These are phyloP conservation scores for Rhineura floridana DNA, from an alignment of 2,113 vertebrate species.

Conservation along the genomic window DNA sequence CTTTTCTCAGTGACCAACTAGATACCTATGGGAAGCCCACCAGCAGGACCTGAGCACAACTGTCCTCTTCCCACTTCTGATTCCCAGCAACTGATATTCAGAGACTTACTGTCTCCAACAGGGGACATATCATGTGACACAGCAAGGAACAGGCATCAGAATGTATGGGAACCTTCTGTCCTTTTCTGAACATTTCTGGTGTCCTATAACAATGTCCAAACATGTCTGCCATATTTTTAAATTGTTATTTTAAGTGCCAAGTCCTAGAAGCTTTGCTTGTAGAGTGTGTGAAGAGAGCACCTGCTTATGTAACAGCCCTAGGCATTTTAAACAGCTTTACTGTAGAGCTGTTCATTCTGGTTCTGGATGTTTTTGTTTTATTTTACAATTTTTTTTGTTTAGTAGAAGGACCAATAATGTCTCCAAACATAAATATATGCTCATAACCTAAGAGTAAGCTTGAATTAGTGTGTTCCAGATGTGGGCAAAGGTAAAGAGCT, in stretches of 20 bases:
- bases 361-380: too few species aligned
- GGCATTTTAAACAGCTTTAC: slow-evolving; percentile 76
- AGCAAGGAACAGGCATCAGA: slow-evolving; percentile 26
- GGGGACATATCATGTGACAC: neutral
- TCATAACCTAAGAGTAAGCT: slow-evolving; percentile 62
- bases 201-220: slow-evolving; percentile 62
- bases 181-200: slow-evolving; percentile 57
- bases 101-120: too few species aligned
- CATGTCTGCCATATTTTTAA: slow-evolving; percentile 61
- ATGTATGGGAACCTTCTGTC: slow-evolving; percentile 42
- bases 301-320: slow-evolving; percentile 78
- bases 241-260: slow-evolving; percentile 69
- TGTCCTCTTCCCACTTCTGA: too few species aligned
- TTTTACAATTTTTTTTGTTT: too few species aligned
- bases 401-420: slow-evolving; percentile 59
- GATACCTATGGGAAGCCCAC: too few species aligned
- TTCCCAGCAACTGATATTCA: too few species aligned
- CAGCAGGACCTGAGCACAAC: too few species aligned
- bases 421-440: slow-evolving; percentile 56
- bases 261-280: slow-evolving; percentile 68
- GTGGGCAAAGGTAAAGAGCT: slow-evolving; percentile 3
- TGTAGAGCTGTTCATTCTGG: slow-evolving; percentile 75
- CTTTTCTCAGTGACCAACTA: too few species aligned
- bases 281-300: slow-evolving; percentile 60
- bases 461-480: slow-evolving; percentile 66